Conservation (phyloP, 2,888 invertebrate genomes). For the Watsonalla binaria region DNA sequence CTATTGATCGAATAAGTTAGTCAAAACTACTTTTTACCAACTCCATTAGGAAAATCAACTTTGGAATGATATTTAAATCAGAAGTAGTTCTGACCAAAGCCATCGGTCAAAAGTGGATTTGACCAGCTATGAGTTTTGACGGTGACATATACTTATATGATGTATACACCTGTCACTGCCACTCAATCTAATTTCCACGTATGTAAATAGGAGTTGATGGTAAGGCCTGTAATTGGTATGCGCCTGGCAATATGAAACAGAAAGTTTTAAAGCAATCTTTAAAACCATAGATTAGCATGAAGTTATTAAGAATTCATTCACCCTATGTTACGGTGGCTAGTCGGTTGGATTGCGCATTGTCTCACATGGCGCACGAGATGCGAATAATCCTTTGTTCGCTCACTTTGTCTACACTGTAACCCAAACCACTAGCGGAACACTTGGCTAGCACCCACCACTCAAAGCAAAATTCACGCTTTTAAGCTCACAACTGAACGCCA, state of each 20-base stretch:
- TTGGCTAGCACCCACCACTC: constrained; percentile 54
- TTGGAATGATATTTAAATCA: too few relatives aligned
- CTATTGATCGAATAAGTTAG: too few relatives aligned
- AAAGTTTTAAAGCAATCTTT: constrained; percentile 22
- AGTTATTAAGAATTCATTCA: constrained; percentile 71
- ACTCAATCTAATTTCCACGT: too few relatives aligned
- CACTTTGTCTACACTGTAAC: constrained; percentile 61
- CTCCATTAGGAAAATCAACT: too few relatives aligned
- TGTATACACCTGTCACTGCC: too few relatives aligned
- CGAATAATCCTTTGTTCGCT: constrained; percentile 71
- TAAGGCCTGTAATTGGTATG: neutral
- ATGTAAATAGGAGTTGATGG: too few relatives aligned
- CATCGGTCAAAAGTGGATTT: too few relatives aligned
- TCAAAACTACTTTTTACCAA: too few relatives aligned
- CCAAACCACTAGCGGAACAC: constrained; percentile 53
- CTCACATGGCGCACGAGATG: constrained; percentile 53
- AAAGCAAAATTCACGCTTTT: constrained; percentile 51
- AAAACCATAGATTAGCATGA: constrained; percentile 33
- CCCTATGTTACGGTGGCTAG: constrained; percentile 65
- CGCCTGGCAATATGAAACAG: constrained; percentile 9
- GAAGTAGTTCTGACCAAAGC: too few relatives aligned
- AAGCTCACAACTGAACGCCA: constrained; percentile 39
- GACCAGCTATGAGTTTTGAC: too few relatives aligned
- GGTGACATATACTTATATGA: too few relatives aligned
- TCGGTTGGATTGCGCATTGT: constrained; percentile 62